Conservation (phyloP, 2,888 invertebrate genomes). For the Caenorhabditis wallacei region DNA sequence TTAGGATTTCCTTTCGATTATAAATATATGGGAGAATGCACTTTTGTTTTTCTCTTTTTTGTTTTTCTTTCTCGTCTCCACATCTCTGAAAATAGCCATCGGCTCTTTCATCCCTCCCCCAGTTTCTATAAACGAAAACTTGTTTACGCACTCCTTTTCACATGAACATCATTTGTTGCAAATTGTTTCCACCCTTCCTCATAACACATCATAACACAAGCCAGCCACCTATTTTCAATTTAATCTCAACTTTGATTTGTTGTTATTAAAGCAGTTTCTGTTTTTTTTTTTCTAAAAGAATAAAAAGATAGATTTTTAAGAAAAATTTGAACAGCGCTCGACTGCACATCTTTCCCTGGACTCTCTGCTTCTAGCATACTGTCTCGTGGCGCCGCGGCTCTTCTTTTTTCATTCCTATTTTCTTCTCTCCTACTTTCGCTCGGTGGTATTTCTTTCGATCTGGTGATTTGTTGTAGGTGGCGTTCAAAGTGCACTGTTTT, state of each 20-base stretch:
- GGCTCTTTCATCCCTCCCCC: conserved; percentile 22
- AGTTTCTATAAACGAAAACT: conserved; percentile 27
- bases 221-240: conserved; percentile 7
- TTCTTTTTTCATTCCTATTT: conserved; percentile 8
- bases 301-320: neutral
- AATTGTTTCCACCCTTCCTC: conserved; percentile 25
- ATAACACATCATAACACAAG: conserved; percentile 6
- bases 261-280: neutral
- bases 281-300: neutral
- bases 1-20: neutral
- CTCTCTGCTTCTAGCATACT: conserved; percentile 19
- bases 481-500: neutral
- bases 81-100: conserved; percentile 51
- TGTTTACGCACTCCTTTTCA: conserved; percentile 47
- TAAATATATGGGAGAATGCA: conserved; percentile 23
- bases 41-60: conserved; percentile 49
- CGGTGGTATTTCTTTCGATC: neutral
- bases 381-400: conserved; percentile 35
- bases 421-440: conserved; percentile 19
- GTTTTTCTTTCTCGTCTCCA: neutral
- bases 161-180: conserved; percentile 51
- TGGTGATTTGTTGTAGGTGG: conserved; percentile 9
- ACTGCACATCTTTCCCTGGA: conserved; percentile 4
- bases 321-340: conserved; percentile 24
- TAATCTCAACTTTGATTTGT: neutral